phyloP scores from a whole-genome alignment of 1,140 invertebrate genomes.

The Whitmania pigra region DNA sequence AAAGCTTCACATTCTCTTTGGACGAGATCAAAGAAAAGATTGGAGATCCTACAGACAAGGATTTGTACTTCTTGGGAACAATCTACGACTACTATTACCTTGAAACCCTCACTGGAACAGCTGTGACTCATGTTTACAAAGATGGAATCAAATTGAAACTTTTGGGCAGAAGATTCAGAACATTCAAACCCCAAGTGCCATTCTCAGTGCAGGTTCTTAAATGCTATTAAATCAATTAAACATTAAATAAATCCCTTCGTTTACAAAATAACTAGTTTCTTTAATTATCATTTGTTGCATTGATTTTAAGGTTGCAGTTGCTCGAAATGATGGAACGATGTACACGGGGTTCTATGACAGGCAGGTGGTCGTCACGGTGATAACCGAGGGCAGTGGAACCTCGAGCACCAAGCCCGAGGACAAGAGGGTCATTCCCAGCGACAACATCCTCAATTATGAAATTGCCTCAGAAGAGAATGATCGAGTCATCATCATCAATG shows the following conservation, averaged over 20 bases:
- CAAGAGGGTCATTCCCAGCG: slow-evolving; percentile 12
- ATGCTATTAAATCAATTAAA: no score
- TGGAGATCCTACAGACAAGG: slow-evolving; percentile 3
- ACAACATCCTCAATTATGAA: slow-evolving; percentile 20
- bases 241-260: no score
- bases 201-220: slow-evolving; percentile 13
- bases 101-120: slow-evolving; percentile 12
- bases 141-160: slow-evolving; percentile 15
- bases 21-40: slow-evolving; percentile 10
- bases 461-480: slow-evolving; percentile 7
- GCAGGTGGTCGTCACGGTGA: slow-evolving; percentile 13
- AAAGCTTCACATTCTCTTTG: slow-evolving; percentile 6
- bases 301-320: slow-evolving; percentile 6
- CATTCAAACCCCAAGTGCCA: slow-evolving; percentile 18
- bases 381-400: slow-evolving; percentile 4
- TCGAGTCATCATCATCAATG: slow-evolving; percentile 6
- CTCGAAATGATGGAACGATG: slow-evolving; percentile 14
- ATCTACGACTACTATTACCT: slow-evolving; percentile 15
- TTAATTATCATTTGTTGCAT: not conserved
- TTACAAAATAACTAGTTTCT: not conserved
- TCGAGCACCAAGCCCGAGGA: slow-evolving; percentile 13
- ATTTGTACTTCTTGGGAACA: slow-evolving; percentile 11
- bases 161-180: slow-evolving; percentile 1
- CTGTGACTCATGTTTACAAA: slow-evolving; percentile 14
- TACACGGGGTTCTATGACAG: slow-evolving; percentile 14